These are phyloP conservation scores for Solenopsis invicta DNA, from an alignment of 1,140 invertebrate species.

Conservation along the genomic window DNA sequence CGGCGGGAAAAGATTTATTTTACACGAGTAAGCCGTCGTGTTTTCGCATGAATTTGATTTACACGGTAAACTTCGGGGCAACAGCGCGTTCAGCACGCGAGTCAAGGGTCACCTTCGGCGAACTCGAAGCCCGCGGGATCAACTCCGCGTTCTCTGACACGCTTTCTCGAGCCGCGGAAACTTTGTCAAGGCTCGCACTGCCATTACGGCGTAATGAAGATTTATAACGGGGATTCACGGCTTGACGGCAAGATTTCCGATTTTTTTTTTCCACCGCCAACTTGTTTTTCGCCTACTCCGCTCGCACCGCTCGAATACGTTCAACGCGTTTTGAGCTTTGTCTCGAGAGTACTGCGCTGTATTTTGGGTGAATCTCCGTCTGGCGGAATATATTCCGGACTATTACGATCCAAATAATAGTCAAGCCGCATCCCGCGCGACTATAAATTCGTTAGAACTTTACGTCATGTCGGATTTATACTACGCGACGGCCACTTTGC, in stretches of 20 bases:
- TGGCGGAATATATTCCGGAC: slow-evolving; percentile 27
- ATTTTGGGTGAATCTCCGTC: slow-evolving; percentile 37
- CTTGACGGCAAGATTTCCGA: neutral
- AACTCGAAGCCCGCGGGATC: slow-evolving; percentile 51
- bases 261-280: slow-evolving; percentile 32
- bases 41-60: slow-evolving; percentile 44
- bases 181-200: slow-evolving; percentile 64
- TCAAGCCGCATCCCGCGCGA: slow-evolving; percentile 37
- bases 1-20: slow-evolving; percentile 13
- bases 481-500: slow-evolving; percentile 36
- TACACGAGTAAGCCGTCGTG: neutral
- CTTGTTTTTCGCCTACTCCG: neutral
- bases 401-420: slow-evolving; percentile 56
- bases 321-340: neutral
- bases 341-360: neutral
- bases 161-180: slow-evolving; percentile 39
- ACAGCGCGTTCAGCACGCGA: neutral
- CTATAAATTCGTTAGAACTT: slow-evolving; percentile 54
- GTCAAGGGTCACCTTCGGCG: slow-evolving; percentile 44
- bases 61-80: slow-evolving; percentile 6
- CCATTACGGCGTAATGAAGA: slow-evolving; percentile 68
- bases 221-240: slow-evolving; percentile 62
- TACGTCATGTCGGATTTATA: slow-evolving; percentile 31
- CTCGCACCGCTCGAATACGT: neutral
- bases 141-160: slow-evolving; percentile 37